A percentile compares a stretch with the other conserved stretches of the same genome.
phyloP scores from a whole-genome alignment of 2,797 vertebrate species.

The Chelon auratus region DNA sequence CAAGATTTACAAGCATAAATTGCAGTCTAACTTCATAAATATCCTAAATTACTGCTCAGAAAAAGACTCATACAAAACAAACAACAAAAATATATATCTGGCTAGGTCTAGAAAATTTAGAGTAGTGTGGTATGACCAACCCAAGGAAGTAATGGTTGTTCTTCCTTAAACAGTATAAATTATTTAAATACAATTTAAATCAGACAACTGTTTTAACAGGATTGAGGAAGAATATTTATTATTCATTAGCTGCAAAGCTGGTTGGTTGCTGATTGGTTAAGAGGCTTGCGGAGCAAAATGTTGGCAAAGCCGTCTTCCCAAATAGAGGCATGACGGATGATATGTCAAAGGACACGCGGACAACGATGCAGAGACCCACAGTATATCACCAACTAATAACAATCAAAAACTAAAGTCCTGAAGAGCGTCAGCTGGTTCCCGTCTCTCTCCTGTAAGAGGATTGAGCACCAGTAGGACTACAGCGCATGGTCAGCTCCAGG shows the following conservation, averaged over 20 bases:
- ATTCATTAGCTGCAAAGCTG: background rate
- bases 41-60: too few relatives aligned
- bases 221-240: background rate
- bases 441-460: slow-evolving; percentile 57
- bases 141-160: too few relatives aligned
- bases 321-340: background rate
- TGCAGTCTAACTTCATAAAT: too few relatives aligned
- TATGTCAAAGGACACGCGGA: background rate
- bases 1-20: background rate
- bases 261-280: background rate
- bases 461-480: slow-evolving; percentile 40
- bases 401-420: slow-evolving; percentile 12
- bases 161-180: too few relatives aligned
- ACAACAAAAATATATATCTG: background rate
- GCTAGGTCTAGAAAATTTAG: background rate
- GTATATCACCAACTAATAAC: slow-evolving; percentile 8
- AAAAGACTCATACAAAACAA: background rate
- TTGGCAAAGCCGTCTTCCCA: background rate
- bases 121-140: too few relatives aligned
- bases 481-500: slow-evolving; percentile 11
- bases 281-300: background rate
- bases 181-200: background rate
- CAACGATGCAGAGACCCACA: slow-evolving; percentile 6
- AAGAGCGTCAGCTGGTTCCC: slow-evolving; percentile 36
- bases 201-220: background rate